These are phyloP conservation scores for Falco peregrinus DNA, from an alignment of 2,797 vertebrate genomes.

Conservation along the genomic window DNA sequence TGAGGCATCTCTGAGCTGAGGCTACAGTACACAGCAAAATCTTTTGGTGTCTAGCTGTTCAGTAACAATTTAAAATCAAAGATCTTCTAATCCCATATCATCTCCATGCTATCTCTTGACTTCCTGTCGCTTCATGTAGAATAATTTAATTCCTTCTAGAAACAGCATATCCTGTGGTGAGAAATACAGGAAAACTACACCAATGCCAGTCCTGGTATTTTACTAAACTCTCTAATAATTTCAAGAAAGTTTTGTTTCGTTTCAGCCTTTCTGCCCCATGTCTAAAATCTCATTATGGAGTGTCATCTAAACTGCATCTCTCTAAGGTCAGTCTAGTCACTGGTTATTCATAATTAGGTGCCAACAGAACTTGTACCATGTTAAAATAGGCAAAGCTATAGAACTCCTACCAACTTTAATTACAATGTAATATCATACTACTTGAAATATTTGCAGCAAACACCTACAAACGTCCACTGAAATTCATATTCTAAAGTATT, in stretches of 20 bases:
- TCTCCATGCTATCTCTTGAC: background rate
- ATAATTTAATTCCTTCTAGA: background rate
- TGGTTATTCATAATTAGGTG: background rate
- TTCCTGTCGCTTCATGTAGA: background rate
- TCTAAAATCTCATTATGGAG: background rate
- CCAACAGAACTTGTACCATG: background rate
- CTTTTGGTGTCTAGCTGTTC: background rate
- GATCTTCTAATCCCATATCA: background rate
- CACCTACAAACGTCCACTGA: background rate
- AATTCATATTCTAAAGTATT: constrained; percentile 15
- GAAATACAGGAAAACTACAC: background rate
- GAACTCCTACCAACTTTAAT: constrained; percentile 30
- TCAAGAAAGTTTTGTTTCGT: background rate
- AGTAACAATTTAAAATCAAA: constrained; percentile 41
- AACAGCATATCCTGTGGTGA: background rate
- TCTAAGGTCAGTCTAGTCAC: background rate
- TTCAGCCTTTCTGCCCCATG: background rate
- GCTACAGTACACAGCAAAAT: background rate
- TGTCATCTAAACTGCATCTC: background rate
- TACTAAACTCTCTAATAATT: background rate
- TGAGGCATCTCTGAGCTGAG: background rate
- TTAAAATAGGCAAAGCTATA: background rate
- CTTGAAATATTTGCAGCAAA: constrained; percentile 48
- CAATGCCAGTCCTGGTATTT: background rate
- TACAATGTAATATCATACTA: constrained; percentile 32